Base-by-base conservation (phyloP, 1,140 invertebrate genomes). In the Antheraea pernyi region DNA sequence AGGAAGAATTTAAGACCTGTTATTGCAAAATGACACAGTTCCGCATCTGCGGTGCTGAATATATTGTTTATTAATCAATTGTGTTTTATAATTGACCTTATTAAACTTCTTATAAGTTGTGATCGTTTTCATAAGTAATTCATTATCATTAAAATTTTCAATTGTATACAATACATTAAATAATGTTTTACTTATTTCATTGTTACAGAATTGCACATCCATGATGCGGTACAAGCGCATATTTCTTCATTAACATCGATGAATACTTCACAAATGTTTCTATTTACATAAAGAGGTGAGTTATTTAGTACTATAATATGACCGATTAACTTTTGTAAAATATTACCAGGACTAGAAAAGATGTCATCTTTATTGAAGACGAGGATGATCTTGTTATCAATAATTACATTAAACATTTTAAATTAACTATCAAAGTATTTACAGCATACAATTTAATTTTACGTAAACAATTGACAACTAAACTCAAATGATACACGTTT, bases 261-360 rank as follows among this genome's bases (percentile, higher is more conserved):
- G 30, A 61, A 61, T 18, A 22, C 16, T 22, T 11, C 8, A 61
- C 18, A 22, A 22, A 61, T 36, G 18, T 19, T 61, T 61, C 11
- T 61, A 61, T 36, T 61, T 13, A 60, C 59, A 60, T 60, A 53
- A 53, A 53, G 16, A 53, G 46, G 18, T 61, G 30, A 61, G 59
- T 19, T 8, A 8, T 61, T 61, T 61, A 11, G 22, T 30, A 30
- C 22, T 30, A 18, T 59, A 13, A 59, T 18, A 13, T n/a, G n/a
- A n/a, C 18, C n/a, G n/a, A 59, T 59, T 59, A 18, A 3, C n/a
- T 18, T 30, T 61, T 61, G 59, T 22, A 22, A 13, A 6, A 61
- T 19, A 30, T 61, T 7, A 13, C 59, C 11, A 42, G 7, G 11
- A 42, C 7, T 42, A 10, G 39, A 4, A 10, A 10, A 10, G 39